A percentile compares a stretch with the other conserved stretches of the same genome.
These are phyloP conservation scores for Tipula unca DNA, from an alignment of 2,888 invertebrate species.

Conservation along the genomic window DNA sequence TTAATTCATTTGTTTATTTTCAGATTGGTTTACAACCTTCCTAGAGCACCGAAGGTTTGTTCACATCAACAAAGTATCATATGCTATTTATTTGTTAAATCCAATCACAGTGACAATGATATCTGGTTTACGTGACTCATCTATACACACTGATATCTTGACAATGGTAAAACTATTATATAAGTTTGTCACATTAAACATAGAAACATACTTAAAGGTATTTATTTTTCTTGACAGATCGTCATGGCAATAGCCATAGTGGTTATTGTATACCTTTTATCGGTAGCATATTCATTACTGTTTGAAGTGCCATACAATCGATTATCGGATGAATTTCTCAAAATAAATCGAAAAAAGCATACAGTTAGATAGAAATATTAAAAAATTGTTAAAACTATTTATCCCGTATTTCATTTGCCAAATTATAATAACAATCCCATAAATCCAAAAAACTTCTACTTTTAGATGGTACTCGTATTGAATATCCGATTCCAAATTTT, in stretches of 20 bases:
- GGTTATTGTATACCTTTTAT: conserved; percentile 27
- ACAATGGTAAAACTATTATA: too few species aligned
- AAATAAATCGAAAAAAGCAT: too few species aligned
- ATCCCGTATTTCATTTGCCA: too few species aligned
- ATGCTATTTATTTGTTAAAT: conserved; percentile 34
- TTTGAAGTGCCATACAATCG: conserved; percentile 33
- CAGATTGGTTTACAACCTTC: too few species aligned
- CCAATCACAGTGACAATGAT: conserved; percentile 30
- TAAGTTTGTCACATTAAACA: neutral
- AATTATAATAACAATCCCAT: too few species aligned
- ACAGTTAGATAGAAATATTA: too few species aligned
- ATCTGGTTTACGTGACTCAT: conserved; percentile 31
- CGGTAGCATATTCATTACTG: conserved; percentile 29
- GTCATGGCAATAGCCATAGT: conserved; percentile 26
- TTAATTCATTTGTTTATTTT: too few species aligned
- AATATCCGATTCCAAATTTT: too few species aligned
- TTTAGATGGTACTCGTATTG: too few species aligned
- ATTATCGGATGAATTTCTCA: conserved; percentile 27
- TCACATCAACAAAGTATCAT: conserved; percentile 33
- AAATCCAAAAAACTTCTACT: too few species aligned
- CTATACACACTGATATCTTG: conserved; percentile 22
- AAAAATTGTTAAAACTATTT: too few species aligned
- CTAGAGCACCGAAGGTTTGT: too few species aligned
- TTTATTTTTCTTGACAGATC: neutral
- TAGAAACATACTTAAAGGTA: neutral